Conservation (phyloP, 2,797 vertebrate species). For the Sparidentex hasta region DNA sequence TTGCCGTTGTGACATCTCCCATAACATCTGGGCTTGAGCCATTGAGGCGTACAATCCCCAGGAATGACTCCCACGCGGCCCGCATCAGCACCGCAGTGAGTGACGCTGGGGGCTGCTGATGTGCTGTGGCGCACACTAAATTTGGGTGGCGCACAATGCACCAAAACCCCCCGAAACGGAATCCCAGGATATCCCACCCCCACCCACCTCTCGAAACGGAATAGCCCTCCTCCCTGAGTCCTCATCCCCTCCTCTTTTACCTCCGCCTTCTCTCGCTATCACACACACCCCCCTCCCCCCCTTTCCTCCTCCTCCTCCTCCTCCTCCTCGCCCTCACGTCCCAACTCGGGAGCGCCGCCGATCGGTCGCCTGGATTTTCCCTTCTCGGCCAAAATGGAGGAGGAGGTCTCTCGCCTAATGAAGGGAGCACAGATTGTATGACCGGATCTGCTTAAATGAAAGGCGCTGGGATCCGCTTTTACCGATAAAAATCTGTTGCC, state of each 20-base stretch:
- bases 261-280: conserved; percentile 70
- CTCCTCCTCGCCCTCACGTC: conserved; percentile 64
- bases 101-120: conserved; percentile 49
- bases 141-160: conserved; percentile 81
- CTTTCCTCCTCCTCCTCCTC: conserved; percentile 41
- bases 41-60: conserved; percentile 15
- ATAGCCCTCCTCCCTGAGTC: conserved; percentile 73
- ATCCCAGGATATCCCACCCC: conserved; percentile 85
- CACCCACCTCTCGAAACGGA: conserved; percentile 72
- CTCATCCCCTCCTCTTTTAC: conserved; percentile 68
- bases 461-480: conserved; percentile 51
- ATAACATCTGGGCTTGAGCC: conserved; percentile 39
- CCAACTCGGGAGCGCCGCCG: conserved; percentile 86
- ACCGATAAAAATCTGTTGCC: conserved; percentile 29
- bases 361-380: conserved; percentile 82
- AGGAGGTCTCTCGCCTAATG: conserved; percentile 82
- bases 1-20: conserved; percentile 16
- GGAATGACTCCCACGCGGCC: conserved; percentile 66
- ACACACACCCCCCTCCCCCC: conserved; percentile 44
- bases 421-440: conserved; percentile 74
- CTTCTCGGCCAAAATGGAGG: conserved; percentile 87
- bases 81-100: conserved; percentile 75
- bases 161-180: conserved; percentile 79
- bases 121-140: conserved; percentile 68
- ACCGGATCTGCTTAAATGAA: conserved; percentile 77